These are phyloP conservation scores for Tortrix viridana DNA, from an alignment of 2,888 invertebrate species.

Conservation along the genomic window DNA sequence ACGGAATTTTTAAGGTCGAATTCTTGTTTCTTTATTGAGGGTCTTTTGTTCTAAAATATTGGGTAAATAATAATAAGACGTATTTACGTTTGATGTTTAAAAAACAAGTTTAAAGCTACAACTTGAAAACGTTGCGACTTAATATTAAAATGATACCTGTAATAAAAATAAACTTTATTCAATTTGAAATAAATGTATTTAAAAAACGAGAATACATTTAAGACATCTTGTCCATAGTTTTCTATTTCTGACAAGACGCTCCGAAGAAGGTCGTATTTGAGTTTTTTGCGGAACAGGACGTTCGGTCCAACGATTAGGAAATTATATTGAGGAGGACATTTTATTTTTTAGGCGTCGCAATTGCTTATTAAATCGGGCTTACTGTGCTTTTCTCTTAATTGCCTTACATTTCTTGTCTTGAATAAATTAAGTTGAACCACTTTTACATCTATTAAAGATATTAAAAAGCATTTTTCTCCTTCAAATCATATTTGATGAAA, in stretches of 20 bases:
- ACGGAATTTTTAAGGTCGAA: too few species aligned
- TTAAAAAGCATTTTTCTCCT: neutral
- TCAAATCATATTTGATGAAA: neutral
- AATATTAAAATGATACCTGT: too few species aligned
- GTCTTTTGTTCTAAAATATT: too few species aligned
- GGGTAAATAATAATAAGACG: too few species aligned
- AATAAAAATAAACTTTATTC: too few species aligned
- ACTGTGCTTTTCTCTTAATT: constrained; percentile 69
- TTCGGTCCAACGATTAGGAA: constrained; percentile 80
- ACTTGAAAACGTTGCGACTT: too few species aligned
- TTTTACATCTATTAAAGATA: constrained; percentile 35
- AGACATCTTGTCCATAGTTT: constrained; percentile 55
- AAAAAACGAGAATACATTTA: neutral
- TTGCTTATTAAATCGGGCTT: constrained; percentile 82
- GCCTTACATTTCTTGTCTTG: constrained; percentile 54
- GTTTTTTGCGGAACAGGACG: constrained; percentile 80
- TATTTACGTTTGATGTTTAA: too few species aligned
- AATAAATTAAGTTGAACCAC: constrained; percentile 33
- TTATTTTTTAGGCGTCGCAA: constrained; percentile 63
- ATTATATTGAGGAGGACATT: constrained; percentile 73
- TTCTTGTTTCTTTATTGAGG: too few species aligned
- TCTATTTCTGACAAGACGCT: constrained; percentile 63
- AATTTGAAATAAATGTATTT: neutral
- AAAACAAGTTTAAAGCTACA: too few species aligned
- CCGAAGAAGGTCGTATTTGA: constrained; percentile 69